Evolutionary conservation across 2,797 vertebrate species (phyloP).

Genomic region (Antennarius maculatus): DNA sequence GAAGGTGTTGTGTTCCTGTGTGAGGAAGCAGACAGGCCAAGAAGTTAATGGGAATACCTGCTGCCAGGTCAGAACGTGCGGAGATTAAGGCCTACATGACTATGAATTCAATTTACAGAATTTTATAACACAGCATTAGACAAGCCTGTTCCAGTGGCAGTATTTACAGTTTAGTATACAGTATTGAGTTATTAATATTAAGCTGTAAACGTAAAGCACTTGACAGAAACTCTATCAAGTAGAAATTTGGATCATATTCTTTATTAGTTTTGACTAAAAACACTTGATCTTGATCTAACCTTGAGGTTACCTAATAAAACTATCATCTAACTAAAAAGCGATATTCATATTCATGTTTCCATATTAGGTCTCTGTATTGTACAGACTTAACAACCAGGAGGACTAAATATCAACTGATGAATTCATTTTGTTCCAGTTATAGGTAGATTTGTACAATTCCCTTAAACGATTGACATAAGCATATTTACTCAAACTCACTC

Average conservation of each 20-base stretch:
- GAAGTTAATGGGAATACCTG: slow-evolving; percentile 45
- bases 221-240: not conserved
- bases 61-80: slow-evolving; percentile 16
- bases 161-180: not conserved
- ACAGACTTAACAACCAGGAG: slow-evolving; percentile 11
- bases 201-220: not conserved
- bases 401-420: slow-evolving; percentile 25
- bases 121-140: not conserved
- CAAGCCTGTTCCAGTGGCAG: not conserved
- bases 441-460: slow-evolving; percentile 29
- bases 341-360: too few relatives aligned
- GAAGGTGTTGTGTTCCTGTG: slow-evolving; percentile 12
- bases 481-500: slow-evolving; percentile 50
- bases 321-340: not conserved
- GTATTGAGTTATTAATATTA: not conserved
- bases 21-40: slow-evolving; percentile 13
- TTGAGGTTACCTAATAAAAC: slow-evolving; percentile 3
- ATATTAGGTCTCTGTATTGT: slow-evolving; percentile 12
- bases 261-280: not conserved
- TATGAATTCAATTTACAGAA: not conserved
- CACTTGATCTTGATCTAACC: not conserved
- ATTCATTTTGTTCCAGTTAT: slow-evolving; percentile 43
- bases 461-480: slow-evolving; percentile 44
- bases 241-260: not conserved
- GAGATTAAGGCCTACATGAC: slow-evolving; percentile 18